These are phyloP conservation scores for Bradysia coprophila DNA, from an alignment of 1,140 invertebrate genomes.

Conservation along the genomic window DNA sequence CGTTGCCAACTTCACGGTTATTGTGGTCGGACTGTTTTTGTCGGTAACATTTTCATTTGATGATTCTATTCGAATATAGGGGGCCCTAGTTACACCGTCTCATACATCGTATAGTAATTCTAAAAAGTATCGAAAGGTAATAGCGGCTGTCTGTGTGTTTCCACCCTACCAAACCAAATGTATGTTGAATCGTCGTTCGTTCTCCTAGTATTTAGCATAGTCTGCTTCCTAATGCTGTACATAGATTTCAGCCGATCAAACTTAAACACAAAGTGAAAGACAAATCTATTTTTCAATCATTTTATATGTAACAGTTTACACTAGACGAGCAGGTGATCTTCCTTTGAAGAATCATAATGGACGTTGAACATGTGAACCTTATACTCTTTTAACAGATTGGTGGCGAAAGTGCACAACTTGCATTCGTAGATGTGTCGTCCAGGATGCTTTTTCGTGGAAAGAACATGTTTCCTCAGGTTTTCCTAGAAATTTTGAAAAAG, in stretches of 20 bases:
- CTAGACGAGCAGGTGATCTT: too few relatives aligned
- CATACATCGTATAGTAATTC: too few relatives aligned
- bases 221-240: neutral
- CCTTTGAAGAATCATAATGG: too few relatives aligned
- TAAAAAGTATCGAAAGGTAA: too few relatives aligned
- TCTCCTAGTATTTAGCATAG: neutral
- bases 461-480: slow-evolving; percentile 69
- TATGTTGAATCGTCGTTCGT: neutral
- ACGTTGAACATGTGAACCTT: slow-evolving; percentile 36
- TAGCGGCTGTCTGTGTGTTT: too few relatives aligned
- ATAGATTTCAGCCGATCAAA: neutral
- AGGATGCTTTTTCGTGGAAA: slow-evolving; percentile 57
- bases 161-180: neutral
- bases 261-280: neutral
- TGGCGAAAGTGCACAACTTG: slow-evolving; percentile 34
- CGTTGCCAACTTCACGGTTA: too few relatives aligned
- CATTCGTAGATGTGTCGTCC: slow-evolving; percentile 64
- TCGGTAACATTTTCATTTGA: too few relatives aligned
- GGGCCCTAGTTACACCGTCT: too few relatives aligned
- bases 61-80: too few relatives aligned
- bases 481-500: slow-evolving; percentile 34
- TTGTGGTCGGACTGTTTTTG: too few relatives aligned
- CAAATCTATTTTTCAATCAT: neutral
- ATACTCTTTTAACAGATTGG: slow-evolving; percentile 47
- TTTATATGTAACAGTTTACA: too few relatives aligned